Base-by-base conservation (phyloP, 2,888 invertebrate species). In the Deilephila porcellus region DNA sequence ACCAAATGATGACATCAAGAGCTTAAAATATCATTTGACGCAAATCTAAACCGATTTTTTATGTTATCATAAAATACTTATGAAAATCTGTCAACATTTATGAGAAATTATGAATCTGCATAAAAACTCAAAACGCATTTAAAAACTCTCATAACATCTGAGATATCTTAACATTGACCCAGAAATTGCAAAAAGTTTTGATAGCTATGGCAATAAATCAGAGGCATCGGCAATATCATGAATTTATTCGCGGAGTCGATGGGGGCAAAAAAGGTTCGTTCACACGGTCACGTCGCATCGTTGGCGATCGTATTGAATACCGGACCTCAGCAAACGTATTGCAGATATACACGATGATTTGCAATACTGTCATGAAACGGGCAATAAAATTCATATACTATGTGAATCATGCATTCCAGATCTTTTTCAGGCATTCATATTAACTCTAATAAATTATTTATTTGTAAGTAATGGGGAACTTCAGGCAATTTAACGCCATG, bases 151-250 rank as follows among this genome's bases (percentile, higher is more conserved):
- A 29, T 14, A 60, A 52, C 6, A 25, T 25, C 25, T 52, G 25
- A 14, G 64, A 52, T 52, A 52, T 52, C 25, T 52, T 67, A 67
- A 67, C 67, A 67, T 52, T 67, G 67, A 52, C 67, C 67, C 45
- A 67, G 67, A 67, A 67, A 25, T 25, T 52, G 52, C 25, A 67
- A 67, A 67, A 67, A 67, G 67, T 67, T 67, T 25, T 25, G 25
- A 25, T 67, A 67, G 67, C 29, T 25, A 52, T 67, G 37, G 37
- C 64, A 20, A 67, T 67, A 67, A 52, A 67, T 67, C 67, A 52
- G 45, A 25, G 7, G 25, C 67, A 29, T 60, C 60, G 45, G 67
- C 17, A 67, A 67, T 67, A 52, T 17, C 56, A 56, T 67, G 17
- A 52, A 67, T 67, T 67, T 52, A 67, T 67, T 45, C 67, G 37